Conservation (phyloP, 2,797 vertebrate species). For the Sciaenops ocellatus region DNA sequence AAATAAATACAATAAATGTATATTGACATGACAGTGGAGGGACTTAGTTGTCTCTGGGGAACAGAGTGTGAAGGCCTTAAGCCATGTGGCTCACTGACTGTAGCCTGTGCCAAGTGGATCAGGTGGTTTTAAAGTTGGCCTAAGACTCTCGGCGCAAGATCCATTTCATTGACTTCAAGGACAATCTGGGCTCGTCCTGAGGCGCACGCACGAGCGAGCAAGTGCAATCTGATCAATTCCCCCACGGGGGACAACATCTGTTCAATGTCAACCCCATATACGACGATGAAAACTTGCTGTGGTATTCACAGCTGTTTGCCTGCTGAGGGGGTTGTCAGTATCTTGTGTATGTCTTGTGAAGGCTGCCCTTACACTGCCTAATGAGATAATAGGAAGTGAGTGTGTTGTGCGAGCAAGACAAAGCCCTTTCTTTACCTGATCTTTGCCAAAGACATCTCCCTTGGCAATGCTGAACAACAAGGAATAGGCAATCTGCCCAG, state of each 20-base stretch:
- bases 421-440: constrained; percentile 89
- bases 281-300: constrained; percentile 13
- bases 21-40: background rate
- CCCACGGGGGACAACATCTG: constrained; percentile 16
- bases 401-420: constrained; percentile 15
- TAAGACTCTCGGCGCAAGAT: constrained; percentile 54
- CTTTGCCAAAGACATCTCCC: constrained; percentile 97
- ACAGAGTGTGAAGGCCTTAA: constrained; percentile 32
- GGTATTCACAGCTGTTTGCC: constrained; percentile 12
- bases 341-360: background rate
- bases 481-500: constrained; percentile 98
- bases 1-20: no score
- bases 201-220: background rate
- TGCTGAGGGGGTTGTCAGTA: background rate
- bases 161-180: constrained; percentile 63
- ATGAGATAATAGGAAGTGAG: constrained; percentile 44
- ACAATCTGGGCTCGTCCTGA: constrained; percentile 25
- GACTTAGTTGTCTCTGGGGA: constrained; percentile 1
- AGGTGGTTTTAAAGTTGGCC: constrained; percentile 62
- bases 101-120: constrained; percentile 51
- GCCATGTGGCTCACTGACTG: constrained; percentile 30
- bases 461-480: constrained; percentile 95
- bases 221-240: constrained; percentile 41
- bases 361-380: constrained; percentile 16
- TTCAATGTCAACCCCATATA: constrained; percentile 25